Conservation (phyloP, 2,888 invertebrate genomes). For the Leptura quadrifasciata region DNA sequence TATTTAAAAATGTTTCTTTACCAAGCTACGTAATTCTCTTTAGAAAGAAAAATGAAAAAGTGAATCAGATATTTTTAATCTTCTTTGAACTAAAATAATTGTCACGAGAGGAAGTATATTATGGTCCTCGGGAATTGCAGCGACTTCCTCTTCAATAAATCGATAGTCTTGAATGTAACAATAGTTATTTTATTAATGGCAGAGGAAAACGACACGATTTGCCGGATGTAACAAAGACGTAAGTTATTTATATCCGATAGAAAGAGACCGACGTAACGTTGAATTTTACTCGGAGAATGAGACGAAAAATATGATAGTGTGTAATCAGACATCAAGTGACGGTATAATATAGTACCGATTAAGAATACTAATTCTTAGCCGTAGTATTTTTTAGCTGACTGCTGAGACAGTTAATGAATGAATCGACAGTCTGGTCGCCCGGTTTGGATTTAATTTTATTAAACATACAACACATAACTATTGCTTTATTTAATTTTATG, state of each 20-base stretch:
- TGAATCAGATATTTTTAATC: neutral
- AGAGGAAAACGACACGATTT: slow-evolving; percentile 64
- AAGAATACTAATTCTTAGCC: slow-evolving; percentile 68
- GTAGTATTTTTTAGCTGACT: slow-evolving; percentile 50
- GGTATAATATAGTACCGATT: slow-evolving; percentile 68
- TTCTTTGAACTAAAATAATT: slow-evolving; percentile 24
- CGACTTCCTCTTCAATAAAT: slow-evolving; percentile 60
- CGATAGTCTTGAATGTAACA: slow-evolving; percentile 54
- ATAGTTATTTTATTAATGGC: slow-evolving; percentile 68
- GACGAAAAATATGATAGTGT: slow-evolving; percentile 74
- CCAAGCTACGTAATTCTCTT: no score
- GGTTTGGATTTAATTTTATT: slow-evolving; percentile 9
- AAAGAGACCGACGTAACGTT: slow-evolving; percentile 61
- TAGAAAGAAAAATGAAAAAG: no score
- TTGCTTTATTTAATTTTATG: neutral
- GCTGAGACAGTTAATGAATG: slow-evolving; percentile 50
- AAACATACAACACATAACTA: neutral
- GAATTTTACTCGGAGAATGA: slow-evolving; percentile 62
- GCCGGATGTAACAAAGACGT: slow-evolving; percentile 73
- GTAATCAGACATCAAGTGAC: slow-evolving; percentile 73
- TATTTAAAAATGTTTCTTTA: no score
- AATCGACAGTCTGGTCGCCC: slow-evolving; percentile 16
- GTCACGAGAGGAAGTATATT: slow-evolving; percentile 53
- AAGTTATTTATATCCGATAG: slow-evolving; percentile 73
- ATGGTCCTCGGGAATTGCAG: slow-evolving; percentile 60